Conservation (phyloP, 2,888 invertebrate genomes). For the Cylloceria caligata region DNA sequence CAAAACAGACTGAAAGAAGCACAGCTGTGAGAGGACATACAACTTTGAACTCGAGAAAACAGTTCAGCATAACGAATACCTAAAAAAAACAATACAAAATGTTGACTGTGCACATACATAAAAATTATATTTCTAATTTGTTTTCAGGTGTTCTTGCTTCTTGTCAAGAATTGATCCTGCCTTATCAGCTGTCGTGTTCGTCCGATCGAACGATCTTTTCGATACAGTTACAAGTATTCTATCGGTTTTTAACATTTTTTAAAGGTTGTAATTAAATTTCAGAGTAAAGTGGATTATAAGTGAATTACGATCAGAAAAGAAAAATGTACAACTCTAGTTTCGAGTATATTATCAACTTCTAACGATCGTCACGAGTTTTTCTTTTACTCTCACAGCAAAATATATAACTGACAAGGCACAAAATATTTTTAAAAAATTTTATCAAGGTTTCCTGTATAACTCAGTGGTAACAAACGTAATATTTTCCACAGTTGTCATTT, state of each 20-base stretch:
- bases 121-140: too few relatives aligned
- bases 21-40: not conserved
- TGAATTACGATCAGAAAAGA: not conserved
- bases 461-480: too few relatives aligned
- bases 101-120: not conserved
- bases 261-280: not conserved
- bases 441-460: too few relatives aligned
- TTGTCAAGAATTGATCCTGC: not conserved
- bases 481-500: not conserved
- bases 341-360: too few relatives aligned
- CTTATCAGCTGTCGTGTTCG: not conserved
- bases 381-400: too few relatives aligned
- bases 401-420: too few relatives aligned
- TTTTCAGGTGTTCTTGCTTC: constrained; percentile 5
- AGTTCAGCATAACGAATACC: too few relatives aligned
- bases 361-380: too few relatives aligned
- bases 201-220: not conserved
- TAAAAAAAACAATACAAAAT: not conserved
- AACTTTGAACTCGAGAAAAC: not conserved
- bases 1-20: not conserved
- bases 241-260: too few relatives aligned
- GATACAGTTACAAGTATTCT: not conserved
- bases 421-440: too few relatives aligned
- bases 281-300: not conserved
- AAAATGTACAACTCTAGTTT: too few relatives aligned